Conservation (phyloP, 2,797 vertebrate genomes). For the Zalophus californianus region DNA sequence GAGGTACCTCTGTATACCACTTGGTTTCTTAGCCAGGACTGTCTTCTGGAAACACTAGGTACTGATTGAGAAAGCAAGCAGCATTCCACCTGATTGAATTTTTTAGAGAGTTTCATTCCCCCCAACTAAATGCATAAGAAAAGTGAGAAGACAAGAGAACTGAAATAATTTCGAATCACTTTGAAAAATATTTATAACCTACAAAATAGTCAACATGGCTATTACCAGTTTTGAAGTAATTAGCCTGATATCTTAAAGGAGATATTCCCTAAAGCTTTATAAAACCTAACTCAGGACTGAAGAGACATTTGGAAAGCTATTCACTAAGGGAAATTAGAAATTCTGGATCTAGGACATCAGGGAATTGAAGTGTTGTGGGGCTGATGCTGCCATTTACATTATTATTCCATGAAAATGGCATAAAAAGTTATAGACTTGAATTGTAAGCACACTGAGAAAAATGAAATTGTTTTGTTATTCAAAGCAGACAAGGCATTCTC, state of each 20-base stretch:
- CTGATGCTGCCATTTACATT: conserved; percentile 54
- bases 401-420: conserved; percentile 58
- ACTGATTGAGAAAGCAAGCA: background rate
- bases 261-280: conserved; percentile 9
- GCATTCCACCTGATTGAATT: background rate
- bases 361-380: conserved; percentile 42
- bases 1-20: background rate
- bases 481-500: conserved; percentile 73
- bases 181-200: background rate
- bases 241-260: background rate
- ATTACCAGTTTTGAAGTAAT: conserved; percentile 47
- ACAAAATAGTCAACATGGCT: conserved; percentile 16
- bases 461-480: conserved; percentile 81
- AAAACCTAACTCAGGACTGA: background rate
- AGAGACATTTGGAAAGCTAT: conserved; percentile 47
- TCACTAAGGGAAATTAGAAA: conserved; percentile 55
- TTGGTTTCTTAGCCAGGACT: background rate
- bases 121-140: background rate
- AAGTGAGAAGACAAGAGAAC: background rate
- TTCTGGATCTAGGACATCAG: conserved; percentile 21
- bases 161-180: conserved; percentile 28
- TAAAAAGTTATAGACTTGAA: conserved; percentile 68
- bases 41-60: background rate
- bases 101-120: background rate
- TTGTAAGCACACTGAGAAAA: conserved; percentile 56